Evolutionary conservation across 2,113 vertebrate species (phyloP).

Genomic region (Uropsilus gracilis): DNA sequence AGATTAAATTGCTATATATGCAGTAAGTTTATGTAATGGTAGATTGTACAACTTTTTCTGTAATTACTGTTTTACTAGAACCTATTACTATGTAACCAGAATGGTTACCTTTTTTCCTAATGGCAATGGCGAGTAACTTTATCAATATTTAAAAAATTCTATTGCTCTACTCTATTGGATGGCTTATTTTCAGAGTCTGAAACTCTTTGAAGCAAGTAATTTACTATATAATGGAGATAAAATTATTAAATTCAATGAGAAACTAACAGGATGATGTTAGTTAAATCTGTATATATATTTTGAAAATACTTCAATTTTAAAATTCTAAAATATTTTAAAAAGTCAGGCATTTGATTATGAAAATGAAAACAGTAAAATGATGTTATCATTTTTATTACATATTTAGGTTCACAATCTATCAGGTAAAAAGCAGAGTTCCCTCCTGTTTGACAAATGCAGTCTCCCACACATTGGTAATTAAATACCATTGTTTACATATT

Average conservation of each 20-base stretch:
- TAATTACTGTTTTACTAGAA: background rate
- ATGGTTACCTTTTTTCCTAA: background rate
- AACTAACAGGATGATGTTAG: background rate
- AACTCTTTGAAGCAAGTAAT: background rate
- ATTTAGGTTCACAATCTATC: background rate
- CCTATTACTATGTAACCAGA: background rate
- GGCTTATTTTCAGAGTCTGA: background rate
- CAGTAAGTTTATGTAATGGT: background rate
- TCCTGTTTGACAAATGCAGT: too few relatives aligned
- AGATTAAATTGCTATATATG: background rate
- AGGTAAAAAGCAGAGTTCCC: background rate
- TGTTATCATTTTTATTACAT: background rate
- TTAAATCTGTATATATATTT: background rate
- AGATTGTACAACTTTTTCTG: background rate
- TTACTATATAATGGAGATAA: constrained; percentile 15
- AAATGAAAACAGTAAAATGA: background rate
- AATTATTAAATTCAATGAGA: background rate
- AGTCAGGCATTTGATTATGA: constrained; percentile 2
- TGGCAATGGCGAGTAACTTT: background rate
- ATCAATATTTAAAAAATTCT: background rate
- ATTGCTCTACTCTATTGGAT: background rate
- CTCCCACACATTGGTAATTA: too few relatives aligned
- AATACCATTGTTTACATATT: background rate
- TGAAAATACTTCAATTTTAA: background rate
- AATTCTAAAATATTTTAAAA: background rate